Evolutionary conservation across 2,888 invertebrate species (phyloP).

Genomic region (Resseliella maxima): DNA sequence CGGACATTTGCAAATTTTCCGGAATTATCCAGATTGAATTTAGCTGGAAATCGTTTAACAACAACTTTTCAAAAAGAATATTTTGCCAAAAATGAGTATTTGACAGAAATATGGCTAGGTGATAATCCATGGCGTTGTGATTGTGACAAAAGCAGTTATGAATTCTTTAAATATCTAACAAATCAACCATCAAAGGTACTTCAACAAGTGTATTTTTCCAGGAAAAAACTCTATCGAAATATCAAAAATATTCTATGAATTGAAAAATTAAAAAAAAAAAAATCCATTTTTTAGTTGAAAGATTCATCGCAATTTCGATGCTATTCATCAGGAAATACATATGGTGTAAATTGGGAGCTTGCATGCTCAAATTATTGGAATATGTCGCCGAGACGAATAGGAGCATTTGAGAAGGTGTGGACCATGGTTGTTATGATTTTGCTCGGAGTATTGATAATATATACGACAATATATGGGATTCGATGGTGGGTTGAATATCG

Average conservation of each 20-base stretch:
- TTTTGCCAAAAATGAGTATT: constrained; percentile 72
- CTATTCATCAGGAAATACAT: constrained; percentile 73
- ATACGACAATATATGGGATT: constrained; percentile 62
- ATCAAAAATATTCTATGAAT: not conserved
- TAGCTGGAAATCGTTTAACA: constrained; percentile 79
- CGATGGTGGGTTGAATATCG: constrained; percentile 71
- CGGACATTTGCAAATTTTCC: constrained; percentile 74
- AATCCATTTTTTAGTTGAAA: constrained; percentile 59
- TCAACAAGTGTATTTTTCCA: no score
- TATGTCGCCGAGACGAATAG: constrained; percentile 61
- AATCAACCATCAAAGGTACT: constrained; percentile 69
- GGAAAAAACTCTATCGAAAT: constrained; percentile 60
- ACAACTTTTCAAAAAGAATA: constrained; percentile 71
- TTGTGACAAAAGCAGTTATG: constrained; percentile 71
- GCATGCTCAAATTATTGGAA: constrained; percentile 75
- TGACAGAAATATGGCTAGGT: constrained; percentile 72
- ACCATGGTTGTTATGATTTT: constrained; percentile 72
- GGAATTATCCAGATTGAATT: constrained; percentile 71
- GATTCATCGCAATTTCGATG: constrained; percentile 71
- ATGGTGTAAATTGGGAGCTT: constrained; percentile 76
- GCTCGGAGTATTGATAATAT: constrained; percentile 61
- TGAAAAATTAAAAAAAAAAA: not conserved
- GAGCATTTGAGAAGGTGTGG: constrained; percentile 70
- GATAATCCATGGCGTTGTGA: constrained; percentile 85
- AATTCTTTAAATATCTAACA: constrained; percentile 73